phyloP scores from a whole-genome alignment of 2,113 vertebrate genomes.

The Agelaius phoeniceus region DNA sequence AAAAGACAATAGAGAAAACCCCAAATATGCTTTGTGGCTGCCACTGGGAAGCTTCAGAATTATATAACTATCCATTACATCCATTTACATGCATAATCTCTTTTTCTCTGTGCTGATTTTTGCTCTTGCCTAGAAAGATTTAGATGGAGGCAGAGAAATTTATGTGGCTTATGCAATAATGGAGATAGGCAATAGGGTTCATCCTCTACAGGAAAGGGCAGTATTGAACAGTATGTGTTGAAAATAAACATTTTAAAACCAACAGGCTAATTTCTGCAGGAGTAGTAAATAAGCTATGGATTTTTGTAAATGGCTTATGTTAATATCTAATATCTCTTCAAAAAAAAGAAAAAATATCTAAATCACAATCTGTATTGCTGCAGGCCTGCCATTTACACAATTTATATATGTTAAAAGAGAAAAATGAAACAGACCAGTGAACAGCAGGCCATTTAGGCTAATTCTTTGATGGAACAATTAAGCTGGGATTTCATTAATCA shows the following conservation, averaged over 20 bases:
- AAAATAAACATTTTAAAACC: background rate
- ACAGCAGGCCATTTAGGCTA: background rate
- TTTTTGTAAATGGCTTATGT: background rate
- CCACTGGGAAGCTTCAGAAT: background rate
- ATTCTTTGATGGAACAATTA: background rate
- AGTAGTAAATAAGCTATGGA: background rate
- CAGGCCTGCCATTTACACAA: background rate
- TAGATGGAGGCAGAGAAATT: background rate
- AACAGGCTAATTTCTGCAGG: background rate
- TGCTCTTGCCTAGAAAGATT: background rate
- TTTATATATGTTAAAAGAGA: background rate
- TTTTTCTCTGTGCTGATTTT: background rate
- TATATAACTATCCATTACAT: background rate
- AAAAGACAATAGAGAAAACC: background rate
- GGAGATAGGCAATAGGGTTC: background rate
- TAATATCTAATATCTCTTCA: background rate
- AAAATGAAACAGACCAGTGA: background rate
- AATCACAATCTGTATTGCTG: background rate
- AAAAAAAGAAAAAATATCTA: background rate
- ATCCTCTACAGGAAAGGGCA: background rate
- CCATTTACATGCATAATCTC: background rate
- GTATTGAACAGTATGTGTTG: background rate
- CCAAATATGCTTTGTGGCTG: background rate
- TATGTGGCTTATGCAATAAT: background rate
- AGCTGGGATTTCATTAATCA: background rate